Evolutionary conservation across 1,140 invertebrate genomes (phyloP).

Genomic region (Proctacanthus coquilletti): DNA sequence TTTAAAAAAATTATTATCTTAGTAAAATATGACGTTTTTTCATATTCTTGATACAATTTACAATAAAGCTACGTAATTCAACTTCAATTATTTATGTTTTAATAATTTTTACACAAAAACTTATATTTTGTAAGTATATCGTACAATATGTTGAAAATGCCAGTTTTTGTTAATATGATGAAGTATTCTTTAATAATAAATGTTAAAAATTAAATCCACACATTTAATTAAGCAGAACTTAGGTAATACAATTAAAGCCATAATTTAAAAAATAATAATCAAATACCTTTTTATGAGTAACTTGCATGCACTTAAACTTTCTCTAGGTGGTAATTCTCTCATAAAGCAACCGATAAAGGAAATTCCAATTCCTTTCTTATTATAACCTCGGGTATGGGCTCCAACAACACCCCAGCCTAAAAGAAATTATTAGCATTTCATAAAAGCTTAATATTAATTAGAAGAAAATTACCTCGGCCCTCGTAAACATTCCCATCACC

Average conservation of each 20-base stretch:
- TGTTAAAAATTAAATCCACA: slow-evolving; percentile 2
- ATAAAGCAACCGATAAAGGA: slow-evolving; percentile 46
- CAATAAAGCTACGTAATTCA: too few species aligned
- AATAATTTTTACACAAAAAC: not conserved
- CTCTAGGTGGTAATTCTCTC: slow-evolving; percentile 22
- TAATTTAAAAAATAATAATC: not conserved
- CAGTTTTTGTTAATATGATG: not conserved
- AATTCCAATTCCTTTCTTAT: slow-evolving; percentile 42
- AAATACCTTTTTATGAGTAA: slow-evolving; percentile 20
- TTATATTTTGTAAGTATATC: not conserved
- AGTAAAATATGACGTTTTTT: too few species aligned
- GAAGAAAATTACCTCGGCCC: slow-evolving; percentile 35
- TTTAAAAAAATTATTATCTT: too few species aligned
- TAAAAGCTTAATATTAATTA: too few species aligned
- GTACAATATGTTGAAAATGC: not conserved
- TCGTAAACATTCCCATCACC: slow-evolving; percentile 48
- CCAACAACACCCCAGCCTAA: slow-evolving; percentile 45
- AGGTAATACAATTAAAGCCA: not conserved
- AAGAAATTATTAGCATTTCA: slow-evolving; percentile 12
- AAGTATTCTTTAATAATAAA: too few species aligned
- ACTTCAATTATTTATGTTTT: too few species aligned
- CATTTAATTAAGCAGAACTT: not conserved
- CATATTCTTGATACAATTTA: too few species aligned
- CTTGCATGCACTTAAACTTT: slow-evolving; percentile 22
- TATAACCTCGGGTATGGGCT: slow-evolving; percentile 47